Evolutionary conservation across 2,888 invertebrate genomes (phyloP), one percentile per base, ranked within the genome.

Genomic region (Callinectes sapidus): DNA sequence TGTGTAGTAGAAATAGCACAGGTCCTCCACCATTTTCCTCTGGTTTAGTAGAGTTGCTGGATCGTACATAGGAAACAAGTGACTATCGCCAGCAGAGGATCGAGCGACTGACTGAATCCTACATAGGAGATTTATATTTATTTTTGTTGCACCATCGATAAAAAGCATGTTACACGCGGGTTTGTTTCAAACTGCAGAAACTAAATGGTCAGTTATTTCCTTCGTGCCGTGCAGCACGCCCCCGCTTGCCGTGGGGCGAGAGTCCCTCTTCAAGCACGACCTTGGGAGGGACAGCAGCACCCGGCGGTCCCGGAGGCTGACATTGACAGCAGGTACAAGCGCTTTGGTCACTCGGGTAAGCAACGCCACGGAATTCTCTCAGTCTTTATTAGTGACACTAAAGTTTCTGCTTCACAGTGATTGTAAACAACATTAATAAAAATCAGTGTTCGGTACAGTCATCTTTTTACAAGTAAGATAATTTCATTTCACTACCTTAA

Each of bases 361-460:
- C 86, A 92, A 85, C 89, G 92, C 89, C 92, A 92, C 89, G 61
- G 92, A 81, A 42, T 86, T 92, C 28, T 86, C 86, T 92, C 92
- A 89, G 92, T 92, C 89, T 89, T 89, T 48, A 66, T 89, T 92
- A 92, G 89, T 66, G 85, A 92, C 92, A 92, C 92, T 92, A 92
- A 89, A 89, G 92, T 71, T 86, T 93, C 92, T 88, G 92, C 92
- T 93, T 89, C 92, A 93, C 92, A 93, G 89, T 93, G 91, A 93
- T 90, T 93, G 90, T 93, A 91, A 93, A 93, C 92, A 91, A 93
- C 92, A 93, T 93, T 93, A 93, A 93, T 92, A 93, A 93, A 93
- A 93, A 93, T 93, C 92, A 93, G 90, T 90, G 89, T 90, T 92
- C 86, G 90, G 90, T 92, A 92, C 92, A 92, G 90, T 92, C 92